phyloP scores from a whole-genome alignment of 2,113 vertebrate genomes.

The Bungarus multicinctus region DNA sequence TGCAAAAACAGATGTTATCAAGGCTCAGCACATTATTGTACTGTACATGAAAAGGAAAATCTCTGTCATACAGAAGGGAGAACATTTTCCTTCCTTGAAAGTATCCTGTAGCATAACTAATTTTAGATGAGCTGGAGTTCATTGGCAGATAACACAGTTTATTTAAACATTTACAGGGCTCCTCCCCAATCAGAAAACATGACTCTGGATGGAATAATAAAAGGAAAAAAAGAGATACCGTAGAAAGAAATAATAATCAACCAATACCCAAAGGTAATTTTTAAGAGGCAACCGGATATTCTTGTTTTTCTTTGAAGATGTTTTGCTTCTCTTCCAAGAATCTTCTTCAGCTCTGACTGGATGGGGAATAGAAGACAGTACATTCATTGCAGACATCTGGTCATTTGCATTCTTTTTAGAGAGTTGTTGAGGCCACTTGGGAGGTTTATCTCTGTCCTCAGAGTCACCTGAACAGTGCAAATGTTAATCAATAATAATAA shows the following conservation, averaged over 20 bases:
- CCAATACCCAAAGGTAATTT: not conserved
- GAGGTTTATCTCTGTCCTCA: no score
- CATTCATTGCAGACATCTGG: no score
- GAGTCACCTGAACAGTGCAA: no score
- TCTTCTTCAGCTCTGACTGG: no score
- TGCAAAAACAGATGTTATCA: constrained; percentile 14
- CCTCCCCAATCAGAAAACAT: not conserved
- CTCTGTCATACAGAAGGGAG: not conserved
- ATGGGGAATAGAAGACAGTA: no score
- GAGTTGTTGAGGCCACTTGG: no score
- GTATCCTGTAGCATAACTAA: not conserved
- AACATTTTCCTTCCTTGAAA: not conserved
- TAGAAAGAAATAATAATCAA: not conserved
- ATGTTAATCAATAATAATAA: no score
- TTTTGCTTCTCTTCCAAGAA: no score
- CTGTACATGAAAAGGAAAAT: constrained; percentile 3
- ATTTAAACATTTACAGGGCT: not conserved
- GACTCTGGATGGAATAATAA: not conserved
- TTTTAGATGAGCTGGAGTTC: not conserved
- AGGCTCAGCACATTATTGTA: not conserved
- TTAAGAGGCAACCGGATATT: no score
- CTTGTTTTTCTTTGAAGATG: no score
- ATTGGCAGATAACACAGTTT: not conserved
- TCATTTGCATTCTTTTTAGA: no score
- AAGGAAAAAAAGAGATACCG: not conserved